phyloP scores from a whole-genome alignment of 2,888 invertebrate genomes.

The Prenolepis imparis region DNA sequence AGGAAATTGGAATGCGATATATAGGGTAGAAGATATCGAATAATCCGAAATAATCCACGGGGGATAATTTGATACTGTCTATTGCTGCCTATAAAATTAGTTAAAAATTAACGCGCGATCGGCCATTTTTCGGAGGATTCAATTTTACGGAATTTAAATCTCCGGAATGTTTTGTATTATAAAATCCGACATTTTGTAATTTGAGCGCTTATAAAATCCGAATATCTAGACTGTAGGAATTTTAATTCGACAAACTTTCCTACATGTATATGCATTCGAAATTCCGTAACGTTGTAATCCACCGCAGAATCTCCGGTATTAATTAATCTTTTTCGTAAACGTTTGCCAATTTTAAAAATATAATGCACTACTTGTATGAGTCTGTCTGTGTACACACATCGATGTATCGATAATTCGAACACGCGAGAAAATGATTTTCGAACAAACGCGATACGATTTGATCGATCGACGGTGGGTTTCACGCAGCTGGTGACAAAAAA shows the following conservation, averaged over 20 bases:
- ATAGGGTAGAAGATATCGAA: conserved; percentile 14
- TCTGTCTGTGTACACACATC: neutral
- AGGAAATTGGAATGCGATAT: conserved; percentile 29
- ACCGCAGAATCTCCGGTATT: neutral
- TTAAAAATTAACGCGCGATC: neutral
- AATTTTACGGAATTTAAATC: neutral
- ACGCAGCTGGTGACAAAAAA: conserved; percentile 9
- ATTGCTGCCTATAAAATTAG: conserved; percentile 1
- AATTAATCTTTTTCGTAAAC: neutral
- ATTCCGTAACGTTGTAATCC: neutral
- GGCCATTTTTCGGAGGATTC: neutral
- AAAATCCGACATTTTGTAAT: neutral
- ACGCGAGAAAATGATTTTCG: conserved; percentile 29
- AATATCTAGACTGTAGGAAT: neutral
- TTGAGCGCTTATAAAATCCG: neutral
- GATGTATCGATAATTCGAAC: neutral
- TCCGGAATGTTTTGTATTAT: neutral
- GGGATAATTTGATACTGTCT: neutral
- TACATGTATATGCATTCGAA: neutral
- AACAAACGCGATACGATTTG: conserved; percentile 22
- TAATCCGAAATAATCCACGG: conserved; percentile 20
- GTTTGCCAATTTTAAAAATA: conserved; percentile 17
- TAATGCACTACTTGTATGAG: neutral
- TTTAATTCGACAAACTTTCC: neutral
- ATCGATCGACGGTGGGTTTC: conserved; percentile 27